These are phyloP conservation scores for Hippopotamyrus pictus DNA, from an alignment of 2,797 vertebrate species.

Conservation along the genomic window DNA sequence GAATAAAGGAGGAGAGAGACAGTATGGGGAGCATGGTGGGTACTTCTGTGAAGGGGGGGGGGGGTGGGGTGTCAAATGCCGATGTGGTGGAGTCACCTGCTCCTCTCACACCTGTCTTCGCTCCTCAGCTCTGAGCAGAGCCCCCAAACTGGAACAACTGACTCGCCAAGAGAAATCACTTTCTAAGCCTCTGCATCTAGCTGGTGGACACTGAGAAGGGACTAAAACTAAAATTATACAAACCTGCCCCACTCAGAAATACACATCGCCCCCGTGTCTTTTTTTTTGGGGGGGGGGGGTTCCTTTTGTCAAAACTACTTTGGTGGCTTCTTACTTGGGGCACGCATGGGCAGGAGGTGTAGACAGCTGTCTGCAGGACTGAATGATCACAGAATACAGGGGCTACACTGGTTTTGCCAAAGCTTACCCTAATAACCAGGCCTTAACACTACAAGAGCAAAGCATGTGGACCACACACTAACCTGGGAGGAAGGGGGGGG, in stretches of 20 bases:
- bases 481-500: background rate
- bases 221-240: background rate
- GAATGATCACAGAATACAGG: background rate
- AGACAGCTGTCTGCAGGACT: background rate
- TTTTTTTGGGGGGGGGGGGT: background rate
- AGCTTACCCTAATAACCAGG: background rate
- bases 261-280: background rate
- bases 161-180: background rate
- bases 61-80: slow-evolving; percentile 28
- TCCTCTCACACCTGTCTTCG: slow-evolving; percentile 39
- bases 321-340: background rate
- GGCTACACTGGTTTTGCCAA: background rate
- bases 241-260: background rate
- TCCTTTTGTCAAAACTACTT: background rate
- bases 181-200: background rate
- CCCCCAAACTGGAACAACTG: background rate
- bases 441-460: background rate
- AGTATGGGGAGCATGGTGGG: background rate
- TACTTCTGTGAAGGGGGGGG: background rate
- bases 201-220: background rate
- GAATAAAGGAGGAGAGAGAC: background rate
- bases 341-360: background rate
- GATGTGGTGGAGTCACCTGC: slow-evolving; percentile 36
- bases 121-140: slow-evolving; percentile 20
- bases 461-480: background rate